Conservation (phyloP, 2,888 invertebrate species). For the Eurytoma californica region DNA sequence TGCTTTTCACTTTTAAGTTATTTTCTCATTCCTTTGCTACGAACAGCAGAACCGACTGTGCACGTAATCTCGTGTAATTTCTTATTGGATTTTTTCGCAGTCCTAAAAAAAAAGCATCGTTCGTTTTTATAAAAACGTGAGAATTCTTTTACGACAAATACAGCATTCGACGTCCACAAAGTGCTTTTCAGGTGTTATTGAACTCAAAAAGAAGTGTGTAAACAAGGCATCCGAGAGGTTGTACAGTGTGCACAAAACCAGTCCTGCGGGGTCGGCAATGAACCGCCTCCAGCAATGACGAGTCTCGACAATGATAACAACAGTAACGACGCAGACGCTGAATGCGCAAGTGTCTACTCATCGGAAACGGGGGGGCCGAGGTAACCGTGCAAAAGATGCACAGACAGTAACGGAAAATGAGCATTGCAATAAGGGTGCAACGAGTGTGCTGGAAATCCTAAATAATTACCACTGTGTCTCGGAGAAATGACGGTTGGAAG, state of each 20-base stretch:
- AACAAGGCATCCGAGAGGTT: neutral
- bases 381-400: neutral
- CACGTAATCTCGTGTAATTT: too few relatives aligned
- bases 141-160: neutral
- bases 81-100: too few relatives aligned
- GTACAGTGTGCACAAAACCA: neutral
- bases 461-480: too few relatives aligned
- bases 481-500: too few relatives aligned
- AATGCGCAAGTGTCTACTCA: neutral
- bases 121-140: too few relatives aligned
- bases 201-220: neutral
- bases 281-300: neutral
- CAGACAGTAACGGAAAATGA: neutral
- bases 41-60: too few relatives aligned
- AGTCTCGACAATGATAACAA: conserved; percentile 4
- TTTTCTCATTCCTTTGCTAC: too few relatives aligned
- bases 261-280: neutral
- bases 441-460: neutral
- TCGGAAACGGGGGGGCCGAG: neutral
- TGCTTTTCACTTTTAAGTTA: too few relatives aligned
- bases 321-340: neutral
- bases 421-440: neutral
- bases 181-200: neutral
- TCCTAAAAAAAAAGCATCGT: too few relatives aligned
- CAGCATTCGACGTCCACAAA: neutral